A percentile compares a stretch with the other conserved stretches of the same genome.
These are phyloP conservation scores for Osmerus mordax DNA, from an alignment of 2,113 vertebrate genomes.

Conservation along the genomic window DNA sequence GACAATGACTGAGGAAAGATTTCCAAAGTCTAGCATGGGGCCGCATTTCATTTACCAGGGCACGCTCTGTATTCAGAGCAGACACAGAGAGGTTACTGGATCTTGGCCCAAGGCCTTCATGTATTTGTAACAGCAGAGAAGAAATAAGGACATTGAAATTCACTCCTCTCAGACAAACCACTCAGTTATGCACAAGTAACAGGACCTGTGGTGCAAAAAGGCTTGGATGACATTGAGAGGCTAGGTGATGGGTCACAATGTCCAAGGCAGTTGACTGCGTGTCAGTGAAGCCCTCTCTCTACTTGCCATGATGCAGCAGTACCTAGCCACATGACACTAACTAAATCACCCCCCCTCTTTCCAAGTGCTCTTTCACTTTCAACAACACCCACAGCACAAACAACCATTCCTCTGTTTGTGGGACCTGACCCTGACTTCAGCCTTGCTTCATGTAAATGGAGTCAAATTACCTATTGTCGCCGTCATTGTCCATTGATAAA, in stretches of 20 bases:
- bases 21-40: constrained; percentile 53
- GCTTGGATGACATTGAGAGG: neutral
- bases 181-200: constrained; percentile 31
- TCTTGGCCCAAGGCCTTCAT: constrained; percentile 32
- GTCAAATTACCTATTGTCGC: neutral
- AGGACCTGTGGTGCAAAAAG: constrained; percentile 5
- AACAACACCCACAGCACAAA: too few relatives aligned
- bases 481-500: neutral
- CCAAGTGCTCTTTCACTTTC: too few relatives aligned
- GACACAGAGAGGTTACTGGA: constrained; percentile 42
- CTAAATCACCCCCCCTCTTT: too few relatives aligned
- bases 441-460: neutral
- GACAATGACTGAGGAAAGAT: constrained; percentile 65
- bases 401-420: too few relatives aligned
- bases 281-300: too few relatives aligned
- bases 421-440: too few relatives aligned
- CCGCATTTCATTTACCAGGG: constrained; percentile 50
- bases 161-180: constrained; percentile 29
- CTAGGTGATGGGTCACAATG: constrained; percentile 3
- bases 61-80: constrained; percentile 53
- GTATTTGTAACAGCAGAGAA: constrained; percentile 29
- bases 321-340: too few relatives aligned
- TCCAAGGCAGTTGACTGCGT: neutral
- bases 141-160: constrained; percentile 24
- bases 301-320: too few relatives aligned